Conservation (phyloP, 2,113 vertebrate genomes). For the Archocentrus centrarchus region DNA sequence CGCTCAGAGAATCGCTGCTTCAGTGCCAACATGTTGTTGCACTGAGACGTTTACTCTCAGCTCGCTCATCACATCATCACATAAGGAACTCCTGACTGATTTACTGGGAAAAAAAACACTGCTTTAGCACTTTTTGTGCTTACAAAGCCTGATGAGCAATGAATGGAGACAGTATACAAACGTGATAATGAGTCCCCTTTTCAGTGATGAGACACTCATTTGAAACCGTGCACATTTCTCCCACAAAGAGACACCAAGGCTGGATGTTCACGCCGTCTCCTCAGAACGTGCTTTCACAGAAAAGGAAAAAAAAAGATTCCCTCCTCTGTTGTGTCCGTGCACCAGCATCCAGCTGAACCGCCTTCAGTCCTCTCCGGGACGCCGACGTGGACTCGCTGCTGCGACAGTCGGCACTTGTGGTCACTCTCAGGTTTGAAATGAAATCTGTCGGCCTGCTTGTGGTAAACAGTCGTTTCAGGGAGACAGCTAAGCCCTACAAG, state of each 20-base stretch:
- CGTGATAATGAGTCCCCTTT: constrained; percentile 75
- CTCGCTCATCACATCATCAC: constrained; percentile 45
- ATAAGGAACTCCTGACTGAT: constrained; percentile 55
- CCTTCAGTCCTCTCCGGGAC: constrained; percentile 65
- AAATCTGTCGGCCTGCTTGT: constrained; percentile 74
- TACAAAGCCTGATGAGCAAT: constrained; percentile 76
- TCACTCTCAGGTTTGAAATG: constrained; percentile 70
- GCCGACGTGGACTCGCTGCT: constrained; percentile 50
- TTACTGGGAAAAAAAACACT: constrained; percentile 51
- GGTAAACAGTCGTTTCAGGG: constrained; percentile 70
- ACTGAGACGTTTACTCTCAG: constrained; percentile 59
- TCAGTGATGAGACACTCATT: constrained; percentile 75
- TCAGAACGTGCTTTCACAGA: constrained; percentile 76
- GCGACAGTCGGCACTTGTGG: constrained; percentile 33
- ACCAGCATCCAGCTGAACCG: constrained; percentile 59
- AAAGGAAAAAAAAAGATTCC: constrained; percentile 49
- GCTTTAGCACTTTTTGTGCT: constrained; percentile 76
- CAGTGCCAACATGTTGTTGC: constrained; percentile 42
- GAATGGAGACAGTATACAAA: constrained; percentile 70
- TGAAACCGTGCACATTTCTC: constrained; percentile 74
- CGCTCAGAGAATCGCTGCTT: constrained; percentile 37
- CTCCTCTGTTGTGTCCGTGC: constrained; percentile 53
- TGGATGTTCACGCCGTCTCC: constrained; percentile 67
- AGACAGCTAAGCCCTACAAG: constrained; percentile 74
- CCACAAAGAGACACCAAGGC: constrained; percentile 70